These are phyloP conservation scores for Dunckerocampus dactyliophorus DNA, from an alignment of 2,113 vertebrate genomes.

Conservation along the genomic window DNA sequence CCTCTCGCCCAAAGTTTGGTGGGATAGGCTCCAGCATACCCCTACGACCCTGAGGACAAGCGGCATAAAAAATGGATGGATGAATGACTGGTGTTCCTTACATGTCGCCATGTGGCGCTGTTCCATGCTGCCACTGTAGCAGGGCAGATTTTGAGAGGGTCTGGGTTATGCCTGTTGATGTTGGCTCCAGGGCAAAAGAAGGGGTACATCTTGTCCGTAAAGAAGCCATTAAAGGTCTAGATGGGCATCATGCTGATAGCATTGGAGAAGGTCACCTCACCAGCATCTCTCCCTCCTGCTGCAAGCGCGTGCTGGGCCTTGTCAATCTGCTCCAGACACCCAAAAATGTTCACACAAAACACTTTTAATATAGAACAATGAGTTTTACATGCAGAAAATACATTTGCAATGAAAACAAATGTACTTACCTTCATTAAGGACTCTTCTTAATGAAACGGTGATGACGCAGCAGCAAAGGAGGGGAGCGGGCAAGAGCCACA, in stretches of 20 bases:
- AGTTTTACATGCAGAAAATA: too few relatives aligned
- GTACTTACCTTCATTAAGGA: too few relatives aligned
- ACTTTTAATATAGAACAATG: too few relatives aligned
- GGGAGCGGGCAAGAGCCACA: too few relatives aligned
- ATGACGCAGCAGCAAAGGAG: too few relatives aligned
- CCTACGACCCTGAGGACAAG: too few relatives aligned
- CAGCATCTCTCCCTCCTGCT: constrained; percentile 40
- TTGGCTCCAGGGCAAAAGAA: constrained; percentile 78
- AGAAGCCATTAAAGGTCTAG: constrained; percentile 67
- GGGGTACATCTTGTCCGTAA: constrained; percentile 73
- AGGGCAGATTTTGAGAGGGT: constrained; percentile 70
- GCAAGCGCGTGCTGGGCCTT: constrained; percentile 57
- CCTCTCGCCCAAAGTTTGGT: too few relatives aligned
- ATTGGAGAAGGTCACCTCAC: constrained; percentile 71
- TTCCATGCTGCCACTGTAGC: constrained; percentile 75
- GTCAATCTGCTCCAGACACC: constrained; percentile 47
- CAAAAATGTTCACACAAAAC: too few relatives aligned
- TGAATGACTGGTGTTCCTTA: background rate
- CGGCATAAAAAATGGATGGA: too few relatives aligned
- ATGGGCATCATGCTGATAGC: constrained; percentile 61
- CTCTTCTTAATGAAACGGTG: too few relatives aligned
- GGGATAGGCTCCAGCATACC: too few relatives aligned
- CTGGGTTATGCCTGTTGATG: constrained; percentile 72
- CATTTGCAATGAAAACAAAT: too few relatives aligned
- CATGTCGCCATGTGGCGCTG: constrained; percentile 68